Evolutionary conservation across 1,140 invertebrate genomes (phyloP).

Genomic region (Trypoxylus dichotomus): DNA sequence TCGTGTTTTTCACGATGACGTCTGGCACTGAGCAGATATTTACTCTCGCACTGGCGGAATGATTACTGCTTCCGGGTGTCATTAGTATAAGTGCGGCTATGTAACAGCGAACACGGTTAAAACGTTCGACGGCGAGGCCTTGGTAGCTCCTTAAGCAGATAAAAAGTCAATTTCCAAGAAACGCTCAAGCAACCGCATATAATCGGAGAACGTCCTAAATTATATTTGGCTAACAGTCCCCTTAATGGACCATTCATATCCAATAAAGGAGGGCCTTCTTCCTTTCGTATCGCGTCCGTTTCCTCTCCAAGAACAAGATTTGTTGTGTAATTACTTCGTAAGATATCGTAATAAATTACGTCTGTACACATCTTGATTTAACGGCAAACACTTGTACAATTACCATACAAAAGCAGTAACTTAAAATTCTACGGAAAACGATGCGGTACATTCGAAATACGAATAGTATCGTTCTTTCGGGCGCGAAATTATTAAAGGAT

Average conservation of each 20-base stretch:
- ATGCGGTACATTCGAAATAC: no score
- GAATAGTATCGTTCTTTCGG: background rate
- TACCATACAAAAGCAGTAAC: no score
- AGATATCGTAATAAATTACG: no score
- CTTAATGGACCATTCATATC: background rate
- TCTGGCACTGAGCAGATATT: background rate
- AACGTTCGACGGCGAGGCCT: background rate
- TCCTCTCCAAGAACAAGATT: no score
- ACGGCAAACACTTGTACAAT: no score
- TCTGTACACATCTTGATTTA: no score
- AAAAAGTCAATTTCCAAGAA: slow-evolving; percentile 22
- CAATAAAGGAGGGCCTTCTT: background rate
- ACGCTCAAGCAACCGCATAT: background rate
- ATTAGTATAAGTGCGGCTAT: slow-evolving; percentile 4
- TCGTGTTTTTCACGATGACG: background rate
- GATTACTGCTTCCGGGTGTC: slow-evolving; percentile 17
- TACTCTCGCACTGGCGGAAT: background rate
- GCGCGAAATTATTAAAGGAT: background rate
- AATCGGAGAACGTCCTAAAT: background rate
- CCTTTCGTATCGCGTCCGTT: background rate
- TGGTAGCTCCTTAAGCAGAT: background rate
- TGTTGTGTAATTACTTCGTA: no score
- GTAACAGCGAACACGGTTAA: background rate
- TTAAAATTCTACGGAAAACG: no score
- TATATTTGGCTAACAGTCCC: background rate